A percentile compares a stretch with the other conserved stretches of the same genome.
Evolutionary conservation across 2,888 invertebrate genomes (phyloP).

Genomic region (Ichneumoninae sp.): DNA sequence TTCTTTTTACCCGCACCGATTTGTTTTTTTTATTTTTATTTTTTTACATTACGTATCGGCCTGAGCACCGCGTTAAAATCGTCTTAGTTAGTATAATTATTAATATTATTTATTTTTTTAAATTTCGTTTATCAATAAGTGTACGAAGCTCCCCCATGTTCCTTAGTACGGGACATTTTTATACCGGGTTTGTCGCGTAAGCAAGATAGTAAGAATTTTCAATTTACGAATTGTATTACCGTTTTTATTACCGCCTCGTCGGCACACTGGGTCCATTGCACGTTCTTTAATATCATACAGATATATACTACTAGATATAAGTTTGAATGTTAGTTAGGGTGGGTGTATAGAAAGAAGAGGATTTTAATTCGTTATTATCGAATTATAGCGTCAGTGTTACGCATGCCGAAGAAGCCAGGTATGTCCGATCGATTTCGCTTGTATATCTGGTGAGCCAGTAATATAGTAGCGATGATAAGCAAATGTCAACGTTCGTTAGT

Average conservation of each 20-base stretch:
- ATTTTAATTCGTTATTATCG: constrained; percentile 35
- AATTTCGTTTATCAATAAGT: constrained; percentile 9
- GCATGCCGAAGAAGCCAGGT: constrained; percentile 20
- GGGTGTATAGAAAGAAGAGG: constrained; percentile 29
- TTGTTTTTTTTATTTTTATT: neutral
- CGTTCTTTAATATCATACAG: constrained; percentile 14
- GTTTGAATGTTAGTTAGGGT: constrained; percentile 18
- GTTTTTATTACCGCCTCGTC: constrained; percentile 16
- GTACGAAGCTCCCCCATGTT: constrained; percentile 21
- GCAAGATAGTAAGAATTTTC: constrained; percentile 26
- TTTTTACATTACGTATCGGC: constrained; percentile 2
- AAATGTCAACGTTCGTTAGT: constrained; percentile 18
- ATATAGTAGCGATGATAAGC: constrained; percentile 36
- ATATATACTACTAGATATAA: constrained; percentile 8
- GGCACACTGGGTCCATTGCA: constrained; percentile 16
- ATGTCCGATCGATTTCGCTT: constrained; percentile 23
- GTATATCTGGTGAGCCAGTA: constrained; percentile 22
- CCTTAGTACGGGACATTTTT: constrained; percentile 34
- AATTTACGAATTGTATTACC: constrained; percentile 22
- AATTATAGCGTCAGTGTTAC: constrained; percentile 21
- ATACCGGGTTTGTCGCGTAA: constrained; percentile 23
- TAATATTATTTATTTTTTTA: neutral
- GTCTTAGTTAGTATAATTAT: neutral
- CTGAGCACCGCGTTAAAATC: neutral
- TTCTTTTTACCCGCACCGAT: constrained; percentile 27